phyloP scores from a whole-genome alignment of 2,113 vertebrate genomes.

The Accipiter virgatus region DNA sequence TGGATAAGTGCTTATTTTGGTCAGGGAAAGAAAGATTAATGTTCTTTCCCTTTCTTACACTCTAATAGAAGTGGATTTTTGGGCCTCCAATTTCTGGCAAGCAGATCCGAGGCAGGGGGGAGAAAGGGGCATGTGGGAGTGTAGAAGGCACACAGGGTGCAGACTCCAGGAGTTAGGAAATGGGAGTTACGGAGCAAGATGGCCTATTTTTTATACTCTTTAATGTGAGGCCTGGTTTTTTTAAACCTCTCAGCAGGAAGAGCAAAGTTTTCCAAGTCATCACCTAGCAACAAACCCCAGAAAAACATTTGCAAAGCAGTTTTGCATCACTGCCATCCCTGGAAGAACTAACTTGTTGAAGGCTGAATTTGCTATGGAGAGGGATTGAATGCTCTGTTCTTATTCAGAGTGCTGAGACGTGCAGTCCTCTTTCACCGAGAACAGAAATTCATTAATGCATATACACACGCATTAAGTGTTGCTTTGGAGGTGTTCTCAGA shows the following conservation, averaged over 20 bases:
- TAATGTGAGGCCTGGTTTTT: slow-evolving; percentile 73
- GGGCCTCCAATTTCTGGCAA: background rate
- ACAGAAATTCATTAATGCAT: slow-evolving; percentile 73
- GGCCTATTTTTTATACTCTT: slow-evolving; percentile 66
- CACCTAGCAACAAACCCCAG: slow-evolving; percentile 81
- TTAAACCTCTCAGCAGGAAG: slow-evolving; percentile 75
- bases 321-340: slow-evolving; percentile 70
- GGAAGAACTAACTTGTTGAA: slow-evolving; percentile 68
- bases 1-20: slow-evolving; percentile 3
- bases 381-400: slow-evolving; percentile 73
- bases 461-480: slow-evolving; percentile 52
- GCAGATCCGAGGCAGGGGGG: background rate
- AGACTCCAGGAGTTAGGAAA: slow-evolving; percentile 59
- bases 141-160: slow-evolving; percentile 48
- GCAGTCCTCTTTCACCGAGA: slow-evolving; percentile 64
- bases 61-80: background rate
- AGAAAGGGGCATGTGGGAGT: background rate
- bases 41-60: background rate
- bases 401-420: slow-evolving; percentile 73
- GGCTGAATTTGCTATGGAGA: slow-evolving; percentile 72
- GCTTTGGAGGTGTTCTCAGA: slow-evolving; percentile 53
- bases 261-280: slow-evolving; percentile 77
- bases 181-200: slow-evolving; percentile 58
- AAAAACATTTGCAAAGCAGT: slow-evolving; percentile 78
- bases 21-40: background rate